Percentiles rank a stretch among this genome's conserved stretches.
Conservation (phyloP, 2,797 vertebrate genomes). For the Lophius americanus region DNA sequence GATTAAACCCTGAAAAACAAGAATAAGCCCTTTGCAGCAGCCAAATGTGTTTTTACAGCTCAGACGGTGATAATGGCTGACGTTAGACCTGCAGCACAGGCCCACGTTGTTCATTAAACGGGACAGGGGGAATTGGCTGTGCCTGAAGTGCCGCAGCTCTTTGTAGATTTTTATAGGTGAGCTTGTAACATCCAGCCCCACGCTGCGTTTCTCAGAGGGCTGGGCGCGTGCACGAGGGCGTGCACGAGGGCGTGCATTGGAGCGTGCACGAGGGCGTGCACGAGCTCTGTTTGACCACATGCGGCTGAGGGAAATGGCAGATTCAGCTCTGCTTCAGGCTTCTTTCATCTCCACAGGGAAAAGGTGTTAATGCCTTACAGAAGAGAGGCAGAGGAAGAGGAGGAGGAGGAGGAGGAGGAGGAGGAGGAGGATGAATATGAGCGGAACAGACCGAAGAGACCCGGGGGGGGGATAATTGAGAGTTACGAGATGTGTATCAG, state of each 20-base stretch:
- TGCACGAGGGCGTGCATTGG: conserved; percentile 2
- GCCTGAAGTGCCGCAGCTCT: conserved; percentile 59
- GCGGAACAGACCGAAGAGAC: conserved; percentile 30
- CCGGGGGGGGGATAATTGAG: conserved; percentile 36
- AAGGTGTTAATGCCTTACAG: conserved; percentile 70
- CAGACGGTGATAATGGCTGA: conserved; percentile 44
- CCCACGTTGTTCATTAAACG: conserved; percentile 42
- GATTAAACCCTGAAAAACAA: background rate
- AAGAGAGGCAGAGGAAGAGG: conserved; percentile 35
- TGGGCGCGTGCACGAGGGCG: conserved; percentile 15
- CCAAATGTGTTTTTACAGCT: background rate
- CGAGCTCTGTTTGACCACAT: conserved; percentile 45
- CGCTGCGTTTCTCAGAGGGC: conserved; percentile 44
- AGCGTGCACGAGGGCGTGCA: background rate
- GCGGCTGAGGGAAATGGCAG: conserved; percentile 43
- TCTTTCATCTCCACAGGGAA: conserved; percentile 73
- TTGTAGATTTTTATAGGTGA: conserved; percentile 76
- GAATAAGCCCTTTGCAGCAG: background rate
- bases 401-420: background rate
- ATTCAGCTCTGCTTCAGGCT: conserved; percentile 45
- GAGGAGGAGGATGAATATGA: conserved; percentile 13
- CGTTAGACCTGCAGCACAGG: conserved; percentile 65
- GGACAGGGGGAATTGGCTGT: conserved; percentile 58
- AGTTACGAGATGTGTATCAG: conserved; percentile 1
- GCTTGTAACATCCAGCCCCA: conserved; percentile 54